Base-by-base conservation (phyloP, 2,113 vertebrate genomes). In the Heteronetta atricapilla region DNA sequence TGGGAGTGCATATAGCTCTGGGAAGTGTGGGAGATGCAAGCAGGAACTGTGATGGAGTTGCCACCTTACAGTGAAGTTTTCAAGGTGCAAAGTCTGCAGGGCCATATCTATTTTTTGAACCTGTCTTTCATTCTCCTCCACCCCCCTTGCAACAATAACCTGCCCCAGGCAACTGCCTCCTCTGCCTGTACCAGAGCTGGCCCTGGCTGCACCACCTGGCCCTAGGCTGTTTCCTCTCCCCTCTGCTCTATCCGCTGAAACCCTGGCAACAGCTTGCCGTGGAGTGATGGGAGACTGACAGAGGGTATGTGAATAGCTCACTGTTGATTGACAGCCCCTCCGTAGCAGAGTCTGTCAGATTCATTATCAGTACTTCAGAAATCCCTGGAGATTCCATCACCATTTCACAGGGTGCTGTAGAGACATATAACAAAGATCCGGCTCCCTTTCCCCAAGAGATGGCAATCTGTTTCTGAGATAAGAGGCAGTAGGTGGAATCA, bases 341-440 rank as follows among this genome's bases (percentile, higher is more conserved):
- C 67, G 6, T 23, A 53, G 67, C 17, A 0, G 58, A 59, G 70
- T 93, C 89, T 92, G 89, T 95, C 84, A 95, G 59, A 88, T 89
- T 91, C 46, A 52, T 94, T 94, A 93, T 86, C 55, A 18, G 28
- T 28, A 46, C 82, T 89, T 72, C 74, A 88, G 63, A 89, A 96
- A 84, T 92, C 93, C 70, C 93, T 91, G 38, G 93, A 92, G 93
- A 85, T 63, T 67, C 68, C 60, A 82, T 92, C 73, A 78, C 88
- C 44, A 13, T 85, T 89, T 84, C 83, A 82, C 48, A 89, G 66
- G 81, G 81, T 85, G 89, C 86, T 1, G 17, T 69, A 59, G 74
- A 89, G 94, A 85, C 44, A 25, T 4, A 4, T 18, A 23, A n/a
- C 1, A 9, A 67, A 53, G 52, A 86, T 46, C 63, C 66, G 66